Percentiles rank a stretch among this genome's conserved stretches.
Evolutionary conservation across 2,888 invertebrate genomes (phyloP).

Genomic region (Gisinianus flammeolus): DNA sequence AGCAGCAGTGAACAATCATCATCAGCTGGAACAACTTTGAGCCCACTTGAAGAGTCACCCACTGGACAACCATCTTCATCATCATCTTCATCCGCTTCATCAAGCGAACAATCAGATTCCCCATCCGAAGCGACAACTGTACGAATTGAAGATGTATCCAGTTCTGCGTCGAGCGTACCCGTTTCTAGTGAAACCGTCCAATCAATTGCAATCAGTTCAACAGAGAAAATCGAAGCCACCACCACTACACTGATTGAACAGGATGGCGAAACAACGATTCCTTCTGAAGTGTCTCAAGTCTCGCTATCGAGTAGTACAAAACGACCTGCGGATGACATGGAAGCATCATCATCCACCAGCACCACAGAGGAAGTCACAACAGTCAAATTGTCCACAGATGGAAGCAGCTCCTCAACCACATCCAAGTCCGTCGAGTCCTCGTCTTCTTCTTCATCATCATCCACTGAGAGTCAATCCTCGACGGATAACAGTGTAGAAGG

Average conservation of each 20-base stretch:
- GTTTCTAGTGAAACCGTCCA: no score
- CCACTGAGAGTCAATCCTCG: slow-evolving; percentile 22
- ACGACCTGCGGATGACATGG: no score
- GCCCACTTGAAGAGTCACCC: background rate
- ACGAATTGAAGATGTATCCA: background rate
- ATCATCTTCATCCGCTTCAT: background rate
- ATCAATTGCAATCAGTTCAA: no score
- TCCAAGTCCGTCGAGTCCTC: slow-evolving; percentile 35
- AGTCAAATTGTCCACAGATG: slow-evolving; percentile 11
- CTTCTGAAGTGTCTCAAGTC: no score
- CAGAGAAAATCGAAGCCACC: background rate
- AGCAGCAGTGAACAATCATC: background rate
- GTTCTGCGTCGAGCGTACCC: no score
- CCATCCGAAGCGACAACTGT: background rate
- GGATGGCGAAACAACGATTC: no score
- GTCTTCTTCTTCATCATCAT: background rate
- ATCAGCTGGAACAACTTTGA: background rate
- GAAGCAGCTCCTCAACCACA: slow-evolving; percentile 23
- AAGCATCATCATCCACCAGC: background rate
- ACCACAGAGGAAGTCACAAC: background rate
- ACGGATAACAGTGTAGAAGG: slow-evolving; percentile 34
- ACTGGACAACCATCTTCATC: background rate
- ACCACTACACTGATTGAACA: background rate
- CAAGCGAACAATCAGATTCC: background rate
- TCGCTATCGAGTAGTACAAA: no score